Evolutionary conservation across 2,888 invertebrate species (phyloP).

Genomic region (Geotrupes spiniger): DNA sequence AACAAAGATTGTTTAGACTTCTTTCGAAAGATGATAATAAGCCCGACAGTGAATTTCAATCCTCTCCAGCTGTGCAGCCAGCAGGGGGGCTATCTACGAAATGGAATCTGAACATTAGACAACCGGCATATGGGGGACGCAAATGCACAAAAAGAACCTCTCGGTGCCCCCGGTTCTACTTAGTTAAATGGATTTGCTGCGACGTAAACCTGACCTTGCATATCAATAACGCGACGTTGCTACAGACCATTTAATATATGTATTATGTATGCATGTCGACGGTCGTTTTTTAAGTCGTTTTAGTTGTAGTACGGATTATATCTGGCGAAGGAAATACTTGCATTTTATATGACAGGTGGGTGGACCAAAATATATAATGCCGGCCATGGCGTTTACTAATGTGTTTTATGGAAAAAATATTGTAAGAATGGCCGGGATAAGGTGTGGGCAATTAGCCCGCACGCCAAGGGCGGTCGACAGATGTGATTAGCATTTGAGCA

Average conservation of each 20-base stretch:
- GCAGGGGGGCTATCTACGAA: conserved; percentile 34
- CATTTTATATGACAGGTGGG: too few relatives aligned
- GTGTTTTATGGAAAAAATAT: too few relatives aligned
- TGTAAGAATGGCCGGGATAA: too few relatives aligned
- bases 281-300: too few relatives aligned
- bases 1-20: conserved; percentile 44
- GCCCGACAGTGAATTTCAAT: conserved; percentile 28
- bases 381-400: too few relatives aligned
- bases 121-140: conserved; percentile 34
- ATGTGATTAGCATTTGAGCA: too few relatives aligned
- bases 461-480: too few relatives aligned
- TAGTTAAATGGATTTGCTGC: conserved; percentile 30
- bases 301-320: too few relatives aligned
- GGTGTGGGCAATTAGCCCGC: too few relatives aligned
- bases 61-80: conserved; percentile 33
- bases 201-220: conserved; percentile 32
- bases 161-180: conserved; percentile 18
- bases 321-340: too few relatives aligned
- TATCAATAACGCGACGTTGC: conserved; percentile 25
- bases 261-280: conserved; percentile 1
- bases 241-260: neutral
- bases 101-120: conserved; percentile 41
- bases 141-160: conserved; percentile 24
- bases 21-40: conserved; percentile 41
- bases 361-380: too few relatives aligned